Evolutionary conservation across 1,140 invertebrate genomes (phyloP), one percentile per base, ranked within the genome.

Genomic region (Eupristina koningsbergeri): DNA sequence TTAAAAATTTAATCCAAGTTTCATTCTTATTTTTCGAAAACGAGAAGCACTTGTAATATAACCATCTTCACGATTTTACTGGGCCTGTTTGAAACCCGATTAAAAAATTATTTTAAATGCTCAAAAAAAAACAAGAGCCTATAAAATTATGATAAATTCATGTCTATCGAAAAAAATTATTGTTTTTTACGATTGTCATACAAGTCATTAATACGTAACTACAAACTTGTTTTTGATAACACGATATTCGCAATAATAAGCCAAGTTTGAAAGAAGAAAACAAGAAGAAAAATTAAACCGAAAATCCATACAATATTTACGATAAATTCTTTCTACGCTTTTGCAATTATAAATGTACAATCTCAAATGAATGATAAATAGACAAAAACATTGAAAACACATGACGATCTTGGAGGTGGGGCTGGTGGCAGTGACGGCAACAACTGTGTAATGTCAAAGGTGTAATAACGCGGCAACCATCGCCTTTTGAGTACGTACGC

Each of bases 281-380:
- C n/a, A 67, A 67, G 34, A 34, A 5, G 34, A 67, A 67, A 36
- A 73, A 22, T 6, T 15, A 73, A n/a, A 45, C 29, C 17, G 11
- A 73, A 45, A 73, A 45, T 73, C 39, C 5, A n/a, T 45, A 73
- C n/a, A 50, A 29, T 75, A 50, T 75, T 39, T 19, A 29, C 73
- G 47, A n/a, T 29, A 67, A 80, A 80, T 69, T 80, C 63, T 41
- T 80, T 29, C 3, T 8, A 26, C n/a, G n/a, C 80, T 7, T 34
- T 34, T 31, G 36, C 53, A 15, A 53, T 47, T 73, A 34, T 74
- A 69, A 29, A 39, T 31, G 26, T 39, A 31, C 34, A 29, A n/a
- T 50, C 61, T 83, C 75, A 36, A 6, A 39, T 50, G 13, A 31
- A 73, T 64, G 77, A 84, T 84, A 79, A 84, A 84, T 80, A 67